These are phyloP conservation scores for Campylorhamphus procurvoides DNA, from an alignment of 2,113 vertebrate species.

Conservation along the genomic window DNA sequence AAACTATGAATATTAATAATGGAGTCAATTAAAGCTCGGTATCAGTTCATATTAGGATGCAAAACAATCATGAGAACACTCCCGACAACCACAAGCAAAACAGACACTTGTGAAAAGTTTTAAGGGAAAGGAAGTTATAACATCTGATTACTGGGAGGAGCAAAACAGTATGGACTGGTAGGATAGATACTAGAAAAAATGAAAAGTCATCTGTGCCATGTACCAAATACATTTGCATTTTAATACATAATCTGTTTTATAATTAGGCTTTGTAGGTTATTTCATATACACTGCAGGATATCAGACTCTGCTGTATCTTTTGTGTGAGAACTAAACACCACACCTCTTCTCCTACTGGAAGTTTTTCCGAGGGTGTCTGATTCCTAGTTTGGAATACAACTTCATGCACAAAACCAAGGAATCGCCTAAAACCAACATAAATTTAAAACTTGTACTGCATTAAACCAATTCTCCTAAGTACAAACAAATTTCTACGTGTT, in stretches of 20 bases:
- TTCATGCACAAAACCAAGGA: background rate
- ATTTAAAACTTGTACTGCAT: background rate
- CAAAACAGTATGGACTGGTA: accelerated
- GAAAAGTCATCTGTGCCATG: background rate
- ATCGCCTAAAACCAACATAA: background rate
- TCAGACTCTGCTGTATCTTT: background rate
- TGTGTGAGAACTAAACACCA: background rate
- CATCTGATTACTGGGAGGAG: background rate
- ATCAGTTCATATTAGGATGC: background rate
- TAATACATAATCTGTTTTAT: background rate
- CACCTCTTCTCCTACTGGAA: background rate
- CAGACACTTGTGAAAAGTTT: background rate
- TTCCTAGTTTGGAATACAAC: background rate
- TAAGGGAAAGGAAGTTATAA: background rate
- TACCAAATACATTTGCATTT: background rate
- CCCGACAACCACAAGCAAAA: background rate
- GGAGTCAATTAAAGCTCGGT: background rate
- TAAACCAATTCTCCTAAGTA: background rate
- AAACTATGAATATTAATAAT: background rate
- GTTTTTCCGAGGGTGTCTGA: background rate
- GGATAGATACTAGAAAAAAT: background rate
- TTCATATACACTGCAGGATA: background rate
- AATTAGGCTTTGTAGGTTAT: background rate
- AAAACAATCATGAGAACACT: background rate
- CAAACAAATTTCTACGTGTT: background rate